A percentile compares a stretch with the other conserved stretches of the same genome.
Evolutionary conservation across 2,797 vertebrate genomes (phyloP).

Genomic region (Poeciliopsis infans): DNA sequence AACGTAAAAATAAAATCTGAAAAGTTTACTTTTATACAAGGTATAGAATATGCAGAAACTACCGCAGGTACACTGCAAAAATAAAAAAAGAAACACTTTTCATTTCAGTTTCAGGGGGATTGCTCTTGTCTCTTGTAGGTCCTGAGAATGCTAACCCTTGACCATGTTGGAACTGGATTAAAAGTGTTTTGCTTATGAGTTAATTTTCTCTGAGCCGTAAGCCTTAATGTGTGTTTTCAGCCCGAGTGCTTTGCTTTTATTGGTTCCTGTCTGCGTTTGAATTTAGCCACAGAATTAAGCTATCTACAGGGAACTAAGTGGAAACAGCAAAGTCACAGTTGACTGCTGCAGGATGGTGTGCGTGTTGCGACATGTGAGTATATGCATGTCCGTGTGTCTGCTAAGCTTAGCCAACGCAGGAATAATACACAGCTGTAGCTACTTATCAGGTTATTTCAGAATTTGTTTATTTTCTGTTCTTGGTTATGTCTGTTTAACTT

Average conservation of each 20-base stretch:
- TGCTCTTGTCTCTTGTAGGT: slow-evolving; percentile 25
- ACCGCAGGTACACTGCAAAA: slow-evolving; percentile 2
- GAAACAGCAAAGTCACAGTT: slow-evolving; percentile 39
- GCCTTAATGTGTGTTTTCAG: slow-evolving; percentile 71
- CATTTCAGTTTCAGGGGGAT: slow-evolving; percentile 38
- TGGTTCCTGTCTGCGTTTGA: slow-evolving; percentile 57
- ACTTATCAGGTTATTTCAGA: slow-evolving; percentile 22
- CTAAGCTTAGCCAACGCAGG: slow-evolving; percentile 34
- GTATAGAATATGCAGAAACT: slow-evolving; percentile 4
- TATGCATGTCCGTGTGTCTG: slow-evolving; percentile 6
- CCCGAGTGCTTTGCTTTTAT: slow-evolving; percentile 66
- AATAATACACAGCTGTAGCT: slow-evolving; percentile 7
- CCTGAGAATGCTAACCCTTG: slow-evolving; percentile 60
- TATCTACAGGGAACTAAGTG: slow-evolving; percentile 54
- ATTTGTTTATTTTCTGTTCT: slow-evolving; percentile 26
- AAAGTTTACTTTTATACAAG: neutral
- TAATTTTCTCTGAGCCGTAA: slow-evolving; percentile 69
- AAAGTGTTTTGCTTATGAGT: slow-evolving; percentile 61
- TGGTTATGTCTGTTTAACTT: slow-evolving; percentile 40
- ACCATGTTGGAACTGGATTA: slow-evolving; percentile 64
- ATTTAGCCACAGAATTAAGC: slow-evolving; percentile 67
- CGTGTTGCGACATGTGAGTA: neutral
- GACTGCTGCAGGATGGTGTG: slow-evolving; percentile 17
- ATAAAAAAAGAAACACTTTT: slow-evolving; percentile 6
- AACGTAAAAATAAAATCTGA: neutral